Conservation (phyloP, 2,888 invertebrate genomes). For the Eurytoma adleriae region DNA sequence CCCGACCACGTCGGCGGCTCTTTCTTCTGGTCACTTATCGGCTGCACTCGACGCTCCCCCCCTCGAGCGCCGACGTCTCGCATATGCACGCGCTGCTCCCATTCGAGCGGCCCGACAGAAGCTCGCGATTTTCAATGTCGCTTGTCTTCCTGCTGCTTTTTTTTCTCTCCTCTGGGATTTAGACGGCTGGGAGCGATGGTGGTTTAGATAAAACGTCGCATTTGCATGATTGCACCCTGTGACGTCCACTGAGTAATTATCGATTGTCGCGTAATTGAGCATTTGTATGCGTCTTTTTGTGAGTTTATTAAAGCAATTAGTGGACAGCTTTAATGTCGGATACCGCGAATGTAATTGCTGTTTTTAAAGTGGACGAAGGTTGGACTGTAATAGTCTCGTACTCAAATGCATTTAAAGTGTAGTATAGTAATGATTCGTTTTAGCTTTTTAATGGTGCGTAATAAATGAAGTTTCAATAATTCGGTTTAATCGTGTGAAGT, state of each 20-base stretch:
- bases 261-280: conserved; percentile 20
- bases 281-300: conserved; percentile 27
- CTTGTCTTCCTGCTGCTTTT: neutral
- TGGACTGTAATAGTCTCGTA: neutral
- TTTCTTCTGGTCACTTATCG: conserved; percentile 47
- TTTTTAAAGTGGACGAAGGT: neutral
- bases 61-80: neutral
- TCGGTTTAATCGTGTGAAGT: no score
- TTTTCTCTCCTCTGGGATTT: neutral
- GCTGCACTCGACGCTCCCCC: conserved; percentile 19
- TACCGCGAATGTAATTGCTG: neutral
- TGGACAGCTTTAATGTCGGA: neutral
- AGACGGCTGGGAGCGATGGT: neutral
- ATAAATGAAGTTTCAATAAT: no score
- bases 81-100: neutral
- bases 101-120: neutral
- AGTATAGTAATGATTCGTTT: neutral
- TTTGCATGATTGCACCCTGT: conserved; percentile 36
- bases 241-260: conserved; percentile 22
- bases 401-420: neutral
- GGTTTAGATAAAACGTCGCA: neutral
- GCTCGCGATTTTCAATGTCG: conserved; percentile 28
- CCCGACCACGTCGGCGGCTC: conserved; percentile 6
- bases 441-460: no score
- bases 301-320: conserved; percentile 15